Percentiles rank a stretch among this genome's conserved stretches.
phyloP scores from a whole-genome alignment of 2,888 invertebrate genomes.

The Drepana falcataria region DNA sequence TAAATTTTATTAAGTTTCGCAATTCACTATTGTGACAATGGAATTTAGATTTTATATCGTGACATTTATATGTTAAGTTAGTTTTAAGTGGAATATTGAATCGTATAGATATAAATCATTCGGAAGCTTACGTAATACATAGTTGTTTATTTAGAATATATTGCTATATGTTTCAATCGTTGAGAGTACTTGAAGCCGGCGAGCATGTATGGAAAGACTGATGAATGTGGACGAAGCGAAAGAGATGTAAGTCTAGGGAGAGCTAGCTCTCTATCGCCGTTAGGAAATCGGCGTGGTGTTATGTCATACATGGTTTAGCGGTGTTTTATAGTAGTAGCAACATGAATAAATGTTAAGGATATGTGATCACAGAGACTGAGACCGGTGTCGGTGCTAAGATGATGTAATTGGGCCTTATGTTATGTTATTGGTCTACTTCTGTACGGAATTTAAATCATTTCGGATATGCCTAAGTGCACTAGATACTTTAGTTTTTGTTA shows the following conservation, averaged over 20 bases:
- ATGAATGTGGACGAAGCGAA: no score
- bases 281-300: no score
- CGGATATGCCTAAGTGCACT: conserved; percentile 2
- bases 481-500: background rate
- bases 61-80: background rate
- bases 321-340: no score
- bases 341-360: conserved; percentile 4
- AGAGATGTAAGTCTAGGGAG: no score
- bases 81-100: background rate
- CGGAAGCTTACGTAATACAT: conserved; percentile 3
- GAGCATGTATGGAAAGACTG: no score
- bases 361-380: conserved; percentile 47
- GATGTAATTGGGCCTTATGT: conserved; percentile 26
- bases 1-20: conserved; percentile 24
- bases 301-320: no score
- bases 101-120: background rate
- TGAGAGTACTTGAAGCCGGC: no score
- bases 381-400: conserved; percentile 32
- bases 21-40: conserved; percentile 35
- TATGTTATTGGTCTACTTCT: conserved; percentile 24
- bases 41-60: conserved; percentile 13
- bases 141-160: conserved; percentile 10
- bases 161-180: conserved; percentile 7
- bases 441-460: conserved; percentile 14
- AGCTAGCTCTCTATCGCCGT: no score